Percentiles rank a stretch among this genome's conserved stretches.
These are phyloP conservation scores for Mesoclemmys tuberculata DNA, from an alignment of 2,113 vertebrate genomes.

Conservation along the genomic window DNA sequence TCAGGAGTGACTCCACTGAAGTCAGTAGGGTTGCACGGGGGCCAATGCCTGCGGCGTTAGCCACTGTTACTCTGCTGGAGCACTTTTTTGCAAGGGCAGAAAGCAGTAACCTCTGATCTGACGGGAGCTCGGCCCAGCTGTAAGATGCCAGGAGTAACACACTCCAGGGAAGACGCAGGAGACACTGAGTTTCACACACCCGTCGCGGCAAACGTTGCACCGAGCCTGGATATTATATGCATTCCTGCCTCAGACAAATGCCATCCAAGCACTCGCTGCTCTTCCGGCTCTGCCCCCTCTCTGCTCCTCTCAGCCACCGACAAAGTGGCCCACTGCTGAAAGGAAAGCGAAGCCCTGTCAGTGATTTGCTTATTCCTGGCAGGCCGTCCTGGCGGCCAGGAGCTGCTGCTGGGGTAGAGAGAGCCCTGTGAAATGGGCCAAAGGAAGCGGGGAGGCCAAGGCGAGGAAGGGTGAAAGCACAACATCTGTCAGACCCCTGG, in stretches of 20 bases:
- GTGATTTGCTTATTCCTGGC: too few relatives aligned
- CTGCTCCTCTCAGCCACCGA: accelerated
- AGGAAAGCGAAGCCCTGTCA: background rate
- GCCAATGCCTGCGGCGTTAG: accelerated
- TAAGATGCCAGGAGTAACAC: background rate
- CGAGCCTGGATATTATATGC: accelerated
- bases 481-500: background rate
- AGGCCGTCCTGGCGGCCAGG: background rate
- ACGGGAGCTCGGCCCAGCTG: accelerated
- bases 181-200: accelerated
- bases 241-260: accelerated
- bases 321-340: background rate
- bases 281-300: background rate
- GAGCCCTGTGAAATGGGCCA: background rate
- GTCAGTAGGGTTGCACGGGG: background rate
- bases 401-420: too few relatives aligned
- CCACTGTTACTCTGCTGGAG: accelerated
- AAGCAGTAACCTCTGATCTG: accelerated
- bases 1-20: background rate
- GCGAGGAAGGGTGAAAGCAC: background rate
- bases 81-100: accelerated
- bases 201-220: background rate
- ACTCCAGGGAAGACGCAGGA: accelerated
- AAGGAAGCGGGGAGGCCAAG: accelerated
- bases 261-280: accelerated